Evolutionary conservation across 2,797 vertebrate species (phyloP).

Genomic region (Toxotes lorentzi): DNA sequence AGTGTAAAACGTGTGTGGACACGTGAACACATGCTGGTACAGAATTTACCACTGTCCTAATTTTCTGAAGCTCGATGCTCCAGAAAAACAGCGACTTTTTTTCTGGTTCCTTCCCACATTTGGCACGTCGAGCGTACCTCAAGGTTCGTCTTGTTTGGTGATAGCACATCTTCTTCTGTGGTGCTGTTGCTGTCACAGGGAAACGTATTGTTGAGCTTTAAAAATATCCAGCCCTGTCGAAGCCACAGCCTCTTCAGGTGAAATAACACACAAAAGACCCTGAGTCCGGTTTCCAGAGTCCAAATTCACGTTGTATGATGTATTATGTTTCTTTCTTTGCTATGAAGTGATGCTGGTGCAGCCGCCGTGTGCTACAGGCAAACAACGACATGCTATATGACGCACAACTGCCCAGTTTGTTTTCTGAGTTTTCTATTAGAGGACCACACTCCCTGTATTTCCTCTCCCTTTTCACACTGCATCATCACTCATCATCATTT

Average conservation of each 20-base stretch:
- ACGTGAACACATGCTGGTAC: no score
- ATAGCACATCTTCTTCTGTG: background rate
- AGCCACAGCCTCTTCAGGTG: background rate
- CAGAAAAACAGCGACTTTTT: background rate
- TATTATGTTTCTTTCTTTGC: background rate
- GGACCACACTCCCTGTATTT: no score
- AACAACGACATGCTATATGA: background rate
- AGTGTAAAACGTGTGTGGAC: no score
- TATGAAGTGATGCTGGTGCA: constrained; percentile 8
- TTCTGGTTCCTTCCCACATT: background rate
- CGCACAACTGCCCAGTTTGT: no score
- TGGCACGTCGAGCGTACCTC: background rate
- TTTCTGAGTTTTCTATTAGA: background rate
- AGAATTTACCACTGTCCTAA: background rate
- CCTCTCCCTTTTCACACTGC: rapidly evolving
- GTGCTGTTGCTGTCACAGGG: constrained; percentile 2
- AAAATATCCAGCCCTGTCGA: constrained; percentile 29
- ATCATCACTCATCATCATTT: background rate
- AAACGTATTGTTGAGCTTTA: background rate
- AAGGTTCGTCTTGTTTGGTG: background rate
- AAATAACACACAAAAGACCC: background rate
- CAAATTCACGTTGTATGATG: constrained; percentile 2
- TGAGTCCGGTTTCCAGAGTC: background rate
- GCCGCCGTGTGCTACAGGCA: background rate
- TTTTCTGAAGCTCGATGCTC: background rate